Percentiles rank a stretch among this genome's conserved stretches.
Conservation (phyloP, 2,113 vertebrate genomes). For the Typhlomys cinereus region DNA sequence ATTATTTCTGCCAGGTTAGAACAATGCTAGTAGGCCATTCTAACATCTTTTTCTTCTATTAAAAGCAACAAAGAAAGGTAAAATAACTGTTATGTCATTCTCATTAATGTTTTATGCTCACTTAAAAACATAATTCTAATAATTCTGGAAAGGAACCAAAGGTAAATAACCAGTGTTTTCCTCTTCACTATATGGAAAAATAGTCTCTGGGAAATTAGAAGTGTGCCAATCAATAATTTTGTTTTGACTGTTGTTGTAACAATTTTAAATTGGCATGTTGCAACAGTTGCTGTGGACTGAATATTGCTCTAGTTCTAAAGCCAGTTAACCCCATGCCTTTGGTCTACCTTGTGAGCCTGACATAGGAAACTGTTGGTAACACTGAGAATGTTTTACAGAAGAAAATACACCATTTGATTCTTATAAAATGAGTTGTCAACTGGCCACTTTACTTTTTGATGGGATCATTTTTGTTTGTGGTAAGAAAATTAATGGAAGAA, state of each 20-base stretch:
- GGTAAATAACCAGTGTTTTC: constrained; percentile 79
- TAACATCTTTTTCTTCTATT: constrained; percentile 49
- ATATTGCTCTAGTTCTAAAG: constrained; percentile 71
- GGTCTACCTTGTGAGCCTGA: constrained; percentile 57
- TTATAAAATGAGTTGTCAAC: constrained; percentile 80
- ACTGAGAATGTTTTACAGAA: constrained; percentile 81
- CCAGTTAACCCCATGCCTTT: constrained; percentile 53
- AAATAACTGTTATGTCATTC: constrained; percentile 36
- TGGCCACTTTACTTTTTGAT: constrained; percentile 71
- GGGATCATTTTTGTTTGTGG: constrained; percentile 59
- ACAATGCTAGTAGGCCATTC: constrained; percentile 46
- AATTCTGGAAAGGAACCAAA: constrained; percentile 80
- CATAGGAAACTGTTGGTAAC: constrained; percentile 51
- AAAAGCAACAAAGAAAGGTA: constrained; percentile 55
- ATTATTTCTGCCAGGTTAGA: constrained; percentile 47
- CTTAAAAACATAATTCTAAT: constrained; percentile 6
- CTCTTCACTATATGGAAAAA: constrained; percentile 61
- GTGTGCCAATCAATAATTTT: constrained; percentile 81
- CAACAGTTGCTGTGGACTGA: constrained; percentile 63
- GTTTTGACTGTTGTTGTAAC: constrained; percentile 68
- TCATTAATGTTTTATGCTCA: constrained; percentile 38
- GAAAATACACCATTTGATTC: constrained; percentile 83
- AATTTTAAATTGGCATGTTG: constrained; percentile 67
- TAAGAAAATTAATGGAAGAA: constrained; percentile 64
- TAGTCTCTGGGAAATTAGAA: constrained; percentile 71